Percentiles rank a stretch among this genome's conserved stretches.
Evolutionary conservation across 53 echinoderm and acorn worm genomes (phyloP).

Genomic region (Glandiceps talaboti): DNA sequence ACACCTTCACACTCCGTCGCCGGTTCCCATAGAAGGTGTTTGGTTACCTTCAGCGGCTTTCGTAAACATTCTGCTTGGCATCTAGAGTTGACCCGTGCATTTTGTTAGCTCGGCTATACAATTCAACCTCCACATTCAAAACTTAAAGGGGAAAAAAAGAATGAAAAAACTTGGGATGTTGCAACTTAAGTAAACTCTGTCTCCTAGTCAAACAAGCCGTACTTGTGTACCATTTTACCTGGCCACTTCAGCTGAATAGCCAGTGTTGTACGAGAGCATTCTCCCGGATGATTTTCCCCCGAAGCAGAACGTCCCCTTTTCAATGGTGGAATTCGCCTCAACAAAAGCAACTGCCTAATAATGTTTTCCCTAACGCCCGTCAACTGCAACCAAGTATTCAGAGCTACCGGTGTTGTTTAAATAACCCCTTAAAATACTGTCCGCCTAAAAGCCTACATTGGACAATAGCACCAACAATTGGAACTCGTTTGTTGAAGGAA

Average conservation of each 20-base stretch:
- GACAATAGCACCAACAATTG: background rate
- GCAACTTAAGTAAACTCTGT: background rate
- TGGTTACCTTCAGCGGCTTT: conserved; percentile 3
- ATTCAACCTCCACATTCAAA: background rate
- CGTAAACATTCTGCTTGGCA: too few species aligned
- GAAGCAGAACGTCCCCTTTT: background rate
- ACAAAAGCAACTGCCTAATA: conserved; percentile 27
- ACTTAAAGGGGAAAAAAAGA: background rate
- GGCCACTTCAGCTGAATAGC: background rate
- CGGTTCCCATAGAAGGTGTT: conserved; percentile 5
- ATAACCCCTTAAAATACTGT: background rate
- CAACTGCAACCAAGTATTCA: conserved; percentile 5
- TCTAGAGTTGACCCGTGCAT: too few species aligned
- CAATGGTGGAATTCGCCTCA: conserved; percentile 12
- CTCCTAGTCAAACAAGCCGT: background rate
- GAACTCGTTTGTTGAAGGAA: background rate
- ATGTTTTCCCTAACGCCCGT: conserved; percentile 27
- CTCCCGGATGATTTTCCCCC: background rate
- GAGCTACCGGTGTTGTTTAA: background rate
- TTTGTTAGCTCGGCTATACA: too few species aligned
- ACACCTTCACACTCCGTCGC: conserved; percentile 6
- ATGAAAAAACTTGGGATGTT: background rate
- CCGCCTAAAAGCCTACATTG: background rate
- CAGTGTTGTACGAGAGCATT: background rate
- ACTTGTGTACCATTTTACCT: background rate